Evolutionary conservation across 2,113 vertebrate genomes (phyloP).

Genomic region (Microtus richardsoni): DNA sequence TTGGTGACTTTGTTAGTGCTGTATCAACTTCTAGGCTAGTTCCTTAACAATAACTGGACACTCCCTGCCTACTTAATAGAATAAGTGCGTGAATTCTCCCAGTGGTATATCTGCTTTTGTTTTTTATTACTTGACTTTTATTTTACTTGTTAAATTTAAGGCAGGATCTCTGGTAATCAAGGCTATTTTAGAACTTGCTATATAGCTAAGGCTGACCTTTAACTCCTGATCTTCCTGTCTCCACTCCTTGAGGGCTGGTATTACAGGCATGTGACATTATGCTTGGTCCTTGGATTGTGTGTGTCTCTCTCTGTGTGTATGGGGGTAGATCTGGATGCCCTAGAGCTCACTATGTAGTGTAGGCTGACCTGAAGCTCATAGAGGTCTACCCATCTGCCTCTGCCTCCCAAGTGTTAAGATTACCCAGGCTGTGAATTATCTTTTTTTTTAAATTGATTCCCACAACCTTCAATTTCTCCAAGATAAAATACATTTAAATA

Average conservation of each 20-base stretch:
- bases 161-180: background rate
- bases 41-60: background rate
- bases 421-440: background rate
- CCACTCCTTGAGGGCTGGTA: background rate
- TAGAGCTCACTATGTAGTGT: background rate
- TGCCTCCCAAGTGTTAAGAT: background rate
- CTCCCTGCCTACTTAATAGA: background rate
- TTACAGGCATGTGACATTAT: background rate
- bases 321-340: background rate
- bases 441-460: background rate
- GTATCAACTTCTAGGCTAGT: background rate
- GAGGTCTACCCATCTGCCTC: background rate
- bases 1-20: background rate
- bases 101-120: background rate
- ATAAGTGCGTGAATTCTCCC: background rate
- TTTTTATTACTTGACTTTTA: background rate
- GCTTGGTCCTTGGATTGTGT: background rate
- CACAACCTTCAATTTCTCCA: conserved; percentile 30
- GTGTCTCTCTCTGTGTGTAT: background rate
- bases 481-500: conserved; percentile 6
- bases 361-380: background rate
- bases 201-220: background rate
- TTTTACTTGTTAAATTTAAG: background rate
- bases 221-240: background rate
- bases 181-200: background rate